A percentile compares a stretch with the other conserved stretches of the same genome.
Conservation (phyloP, 2,113 vertebrate genomes). For the Propithecus coquereli region DNA sequence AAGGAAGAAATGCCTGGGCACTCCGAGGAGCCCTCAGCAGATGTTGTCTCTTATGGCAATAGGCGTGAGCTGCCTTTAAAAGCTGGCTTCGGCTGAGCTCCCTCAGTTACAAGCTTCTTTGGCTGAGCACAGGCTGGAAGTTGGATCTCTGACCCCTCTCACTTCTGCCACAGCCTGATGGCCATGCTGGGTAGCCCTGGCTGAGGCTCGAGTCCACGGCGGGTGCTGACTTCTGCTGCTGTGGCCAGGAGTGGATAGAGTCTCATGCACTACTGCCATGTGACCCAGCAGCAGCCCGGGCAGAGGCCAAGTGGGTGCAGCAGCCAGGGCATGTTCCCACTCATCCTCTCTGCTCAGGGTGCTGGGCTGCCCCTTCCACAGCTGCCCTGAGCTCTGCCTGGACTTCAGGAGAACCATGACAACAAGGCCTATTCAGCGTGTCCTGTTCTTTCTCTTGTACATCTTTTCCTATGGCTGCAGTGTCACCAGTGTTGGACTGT, state of each 20-base stretch:
- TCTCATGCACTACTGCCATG: accelerated
- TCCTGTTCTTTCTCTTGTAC: background rate
- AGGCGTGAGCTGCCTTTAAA: too few relatives aligned
- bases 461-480: slow-evolving; percentile 74
- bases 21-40: background rate
- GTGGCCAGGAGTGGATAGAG: too few relatives aligned
- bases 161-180: background rate
- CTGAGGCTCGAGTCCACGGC: background rate
- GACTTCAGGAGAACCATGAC: background rate
- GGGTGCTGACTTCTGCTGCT: background rate
- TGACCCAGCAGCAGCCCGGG: too few relatives aligned
- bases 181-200: background rate
- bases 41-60: background rate
- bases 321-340: accelerated
- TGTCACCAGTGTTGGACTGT: slow-evolving; percentile 88
- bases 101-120: background rate
- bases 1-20: background rate
- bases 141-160: background rate
- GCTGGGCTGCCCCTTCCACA: background rate
- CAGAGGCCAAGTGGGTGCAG: background rate
- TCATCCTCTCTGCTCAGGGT: background rate
- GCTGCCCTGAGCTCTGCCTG: background rate
- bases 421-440: accelerated
- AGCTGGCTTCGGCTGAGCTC: too few relatives aligned
- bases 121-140: background rate